Base-by-base conservation (phyloP, 2,888 invertebrate species). In the Diaphora mendica region DNA sequence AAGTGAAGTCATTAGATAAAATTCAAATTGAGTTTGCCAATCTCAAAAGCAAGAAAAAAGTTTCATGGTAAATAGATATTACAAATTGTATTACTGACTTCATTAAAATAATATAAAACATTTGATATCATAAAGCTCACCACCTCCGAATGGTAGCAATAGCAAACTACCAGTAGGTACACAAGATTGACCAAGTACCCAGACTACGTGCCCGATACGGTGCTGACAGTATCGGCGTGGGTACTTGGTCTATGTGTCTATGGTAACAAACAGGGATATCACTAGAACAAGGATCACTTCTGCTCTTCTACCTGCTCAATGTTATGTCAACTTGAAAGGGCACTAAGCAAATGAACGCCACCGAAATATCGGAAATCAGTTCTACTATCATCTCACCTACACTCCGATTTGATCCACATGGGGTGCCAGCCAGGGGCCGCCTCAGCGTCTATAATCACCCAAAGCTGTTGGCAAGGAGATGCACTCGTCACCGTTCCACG, bases 321-420 rank as follows among this genome's bases (percentile, higher is more conserved):
- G 79, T 85, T 87, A 88, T 78, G 88, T 90, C 88, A 89, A 91
- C 88, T 89, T 87, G 88, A 93, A 91, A 92, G 94, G 94, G 93
- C 94, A 95, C 93, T 94, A 95, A 94, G 94, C 93, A 93, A 94
- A 94, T 92, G 90, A 94, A 94, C 91, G 91, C 94, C 95, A 94
- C 93, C 92, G 91, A 94, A 91, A 92, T 89, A 91, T 94, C 91
- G 89, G 92, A 93, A 92, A 93, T 91, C 91, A 91, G 91, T 93
- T 92, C 92, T 91, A 93, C 90, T 86, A 90, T 90, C 90, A 88
- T 91, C 89, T 89, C 85, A 89, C 91, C 89, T 90, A 90, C 87
- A 90, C 90, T 90, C 90, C 90, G 86, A 88, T 88, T 87, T 88
- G 86, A 90, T 88, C 85, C 87, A 88, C 88, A 89, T 84, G 84